Base-by-base conservation (phyloP, 2,888 invertebrate species). In the Antheraea assamensis region DNA sequence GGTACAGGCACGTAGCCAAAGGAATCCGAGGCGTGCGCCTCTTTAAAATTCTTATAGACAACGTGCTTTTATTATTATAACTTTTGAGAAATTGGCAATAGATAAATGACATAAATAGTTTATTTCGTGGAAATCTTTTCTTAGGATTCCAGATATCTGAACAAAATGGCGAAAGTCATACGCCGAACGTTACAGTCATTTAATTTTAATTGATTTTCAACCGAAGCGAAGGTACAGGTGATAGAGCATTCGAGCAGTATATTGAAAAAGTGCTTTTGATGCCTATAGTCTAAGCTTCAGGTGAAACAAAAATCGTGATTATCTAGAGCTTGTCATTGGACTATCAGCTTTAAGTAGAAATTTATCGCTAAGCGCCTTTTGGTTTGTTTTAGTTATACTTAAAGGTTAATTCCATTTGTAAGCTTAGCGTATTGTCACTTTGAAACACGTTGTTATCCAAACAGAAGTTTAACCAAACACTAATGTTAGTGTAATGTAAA, bases 1-100 rank as follows among this genome's bases (percentile, higher is more conserved):
- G 78, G 72, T 55, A 52, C 71, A 66, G 66, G 68, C 72, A 73
- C 70, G 72, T 49, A 71, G 71, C 71, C 70, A 68, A 73, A 27
- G 30, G 31, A 55, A 68, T 73, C 74, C 75, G 76, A 58, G 72
- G 58, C 68, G n/a, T 68, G 10, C 68, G 35, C 35, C 35, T 68
- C 35, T 68, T 35, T 35, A 68, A 68, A 35, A 68, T 68, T 68
- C 35, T 21, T 35, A 68, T 68, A 35, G 2, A 68, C 31, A 66
- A 30, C 19, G 30, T 30, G 27, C 8, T 31, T 42, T 42, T 66
- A 31, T 31, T 19, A 21, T 31, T 35, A 19, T 19, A 19, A 21
- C 31, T 31, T 31, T 21, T 66, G 17, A 49, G 17, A n/a, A n/a
- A n/a, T n/a, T n/a, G n/a, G n/a, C n/a, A n/a, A n/a, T n/a, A n/a